phyloP scores from a whole-genome alignment of 2,888 invertebrate genomes.

The Sphaerophoria rueppellii region DNA sequence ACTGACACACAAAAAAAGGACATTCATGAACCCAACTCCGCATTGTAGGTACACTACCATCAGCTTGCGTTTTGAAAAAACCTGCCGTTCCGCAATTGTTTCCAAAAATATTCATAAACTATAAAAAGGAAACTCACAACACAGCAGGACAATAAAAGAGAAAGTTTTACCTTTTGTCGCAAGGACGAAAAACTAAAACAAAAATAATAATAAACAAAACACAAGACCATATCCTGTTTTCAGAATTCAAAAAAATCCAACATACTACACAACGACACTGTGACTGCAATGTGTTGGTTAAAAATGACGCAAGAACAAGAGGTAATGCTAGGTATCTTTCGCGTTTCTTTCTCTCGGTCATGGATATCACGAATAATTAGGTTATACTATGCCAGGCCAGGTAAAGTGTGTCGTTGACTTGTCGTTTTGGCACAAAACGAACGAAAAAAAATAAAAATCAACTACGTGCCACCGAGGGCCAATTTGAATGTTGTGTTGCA shows the following conservation, averaged over 20 bases:
- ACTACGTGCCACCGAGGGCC: constrained; percentile 54
- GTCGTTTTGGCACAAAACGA: constrained; percentile 8
- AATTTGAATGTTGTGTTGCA: constrained; percentile 64
- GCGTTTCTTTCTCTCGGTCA: constrained; percentile 41
- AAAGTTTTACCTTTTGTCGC: constrained; percentile 52
- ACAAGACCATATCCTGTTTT: constrained; percentile 38
- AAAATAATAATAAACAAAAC: neutral
- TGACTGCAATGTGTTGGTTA: neutral
- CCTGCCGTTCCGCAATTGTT: constrained; percentile 28
- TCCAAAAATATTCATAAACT: constrained; percentile 45
- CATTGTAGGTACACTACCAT: neutral
- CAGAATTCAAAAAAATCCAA: constrained; percentile 21
- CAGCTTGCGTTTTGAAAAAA: constrained; percentile 38
- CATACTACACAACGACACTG: neutral
- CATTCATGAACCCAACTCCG: neutral
- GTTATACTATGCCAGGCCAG: constrained; percentile 59
- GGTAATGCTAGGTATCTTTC: constrained; percentile 14
- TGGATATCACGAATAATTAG: constrained; percentile 47
- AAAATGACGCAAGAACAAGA: constrained; percentile 58
- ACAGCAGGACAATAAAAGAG: constrained; percentile 71
- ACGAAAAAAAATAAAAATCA: neutral
- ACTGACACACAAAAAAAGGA: constrained; percentile 11
- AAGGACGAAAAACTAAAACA: constrained; percentile 9
- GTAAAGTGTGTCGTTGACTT: constrained; percentile 59
- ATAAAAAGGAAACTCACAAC: constrained; percentile 49